Evolutionary conservation across 2,113 vertebrate species (phyloP).

Genomic region (Mus pahari): DNA sequence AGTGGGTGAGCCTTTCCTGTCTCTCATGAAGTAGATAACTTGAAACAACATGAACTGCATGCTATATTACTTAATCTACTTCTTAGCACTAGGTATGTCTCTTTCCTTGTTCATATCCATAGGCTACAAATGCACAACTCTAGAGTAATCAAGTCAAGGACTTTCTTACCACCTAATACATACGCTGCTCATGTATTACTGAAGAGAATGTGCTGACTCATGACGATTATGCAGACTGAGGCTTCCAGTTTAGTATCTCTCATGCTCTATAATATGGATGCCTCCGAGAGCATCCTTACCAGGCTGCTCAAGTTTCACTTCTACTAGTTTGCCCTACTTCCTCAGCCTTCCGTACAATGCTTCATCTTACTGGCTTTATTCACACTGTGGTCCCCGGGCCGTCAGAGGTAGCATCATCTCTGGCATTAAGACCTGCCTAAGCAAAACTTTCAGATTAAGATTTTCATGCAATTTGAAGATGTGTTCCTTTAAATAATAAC

Average conservation of each 20-base stretch:
- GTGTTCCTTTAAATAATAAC: background rate
- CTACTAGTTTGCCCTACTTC: background rate
- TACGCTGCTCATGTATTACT: background rate
- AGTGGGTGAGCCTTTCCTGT: background rate
- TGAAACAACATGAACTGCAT: background rate
- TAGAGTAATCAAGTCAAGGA: background rate
- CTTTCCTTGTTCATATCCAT: no score
- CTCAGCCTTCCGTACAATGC: background rate
- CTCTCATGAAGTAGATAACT: conserved; percentile 4
- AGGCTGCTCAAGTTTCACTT: background rate
- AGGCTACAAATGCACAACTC: background rate
- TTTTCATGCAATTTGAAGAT: background rate
- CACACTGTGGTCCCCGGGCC: background rate
- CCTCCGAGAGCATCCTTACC: background rate
- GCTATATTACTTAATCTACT: background rate
- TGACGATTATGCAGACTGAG: background rate
- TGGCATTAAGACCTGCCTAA: background rate
- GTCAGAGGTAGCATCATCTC: no score
- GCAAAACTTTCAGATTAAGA: background rate
- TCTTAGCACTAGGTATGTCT: background rate
- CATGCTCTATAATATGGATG: background rate
- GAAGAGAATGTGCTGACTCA: background rate
- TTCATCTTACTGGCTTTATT: background rate
- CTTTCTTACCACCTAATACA: background rate
- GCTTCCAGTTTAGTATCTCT: background rate